Percentiles rank a stretch among this genome's conserved stretches.
Conservation (phyloP, 2,113 vertebrate genomes). For the Tragelaphus scriptus region DNA sequence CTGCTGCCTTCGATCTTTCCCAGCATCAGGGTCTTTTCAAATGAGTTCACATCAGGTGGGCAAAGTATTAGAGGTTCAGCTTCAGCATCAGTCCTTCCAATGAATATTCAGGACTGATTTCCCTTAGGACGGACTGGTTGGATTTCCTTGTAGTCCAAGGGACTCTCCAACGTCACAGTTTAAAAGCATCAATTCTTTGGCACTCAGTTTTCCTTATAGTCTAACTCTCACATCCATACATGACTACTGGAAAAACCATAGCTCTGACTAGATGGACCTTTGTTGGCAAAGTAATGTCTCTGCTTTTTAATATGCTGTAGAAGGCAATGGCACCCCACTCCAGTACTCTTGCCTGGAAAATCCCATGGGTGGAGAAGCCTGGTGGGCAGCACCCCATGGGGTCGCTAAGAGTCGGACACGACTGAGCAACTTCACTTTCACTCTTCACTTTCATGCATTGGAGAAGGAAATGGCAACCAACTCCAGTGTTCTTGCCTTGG, state of each 20-base stretch:
- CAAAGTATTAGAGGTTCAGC: neutral
- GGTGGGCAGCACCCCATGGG: too few species aligned
- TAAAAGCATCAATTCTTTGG: neutral
- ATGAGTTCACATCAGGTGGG: neutral
- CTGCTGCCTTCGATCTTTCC: neutral
- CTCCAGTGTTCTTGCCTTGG: too few species aligned
- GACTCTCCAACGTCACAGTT: neutral
- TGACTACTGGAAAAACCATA: neutral
- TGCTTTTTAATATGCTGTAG: neutral
- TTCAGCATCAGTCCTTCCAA: neutral
- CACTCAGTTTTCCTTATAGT: neutral
- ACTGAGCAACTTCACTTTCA: too few species aligned
- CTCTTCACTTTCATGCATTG: too few species aligned
- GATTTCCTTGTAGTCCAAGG: neutral
- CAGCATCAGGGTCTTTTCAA: neutral
- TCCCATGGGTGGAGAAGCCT: too few species aligned
- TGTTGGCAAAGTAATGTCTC: neutral
- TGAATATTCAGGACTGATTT: neutral
- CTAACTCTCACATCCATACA: neutral
- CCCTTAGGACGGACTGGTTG: neutral
- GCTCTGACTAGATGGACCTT: neutral
- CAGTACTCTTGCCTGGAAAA: too few species aligned
- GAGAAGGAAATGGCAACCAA: too few species aligned
- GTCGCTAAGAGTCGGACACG: too few species aligned
- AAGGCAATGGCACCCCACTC: too few species aligned